Base-by-base conservation (phyloP, 2,888 invertebrate species). In the Odontomyia ornata region DNA sequence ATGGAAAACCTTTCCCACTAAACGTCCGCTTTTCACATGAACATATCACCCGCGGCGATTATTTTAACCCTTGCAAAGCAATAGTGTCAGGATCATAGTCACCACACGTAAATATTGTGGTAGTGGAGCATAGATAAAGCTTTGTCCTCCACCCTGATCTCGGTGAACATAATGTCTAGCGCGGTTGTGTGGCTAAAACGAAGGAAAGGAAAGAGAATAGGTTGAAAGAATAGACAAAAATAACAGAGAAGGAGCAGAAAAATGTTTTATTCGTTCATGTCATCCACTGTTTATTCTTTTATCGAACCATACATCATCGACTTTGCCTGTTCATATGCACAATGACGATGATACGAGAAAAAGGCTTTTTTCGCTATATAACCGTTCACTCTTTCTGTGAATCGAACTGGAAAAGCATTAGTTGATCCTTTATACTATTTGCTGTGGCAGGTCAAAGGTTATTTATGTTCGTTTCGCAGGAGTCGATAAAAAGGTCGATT, bases 201-300 rank as follows among this genome's bases (percentile, higher is more conserved):
- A 43, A 9, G 43, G 43, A 7, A 43, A 43, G 7, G 13, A 43
- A 43, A 43, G 7, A 43, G 7, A 9, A 9, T 7, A 21, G 21
- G 57, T 25, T 5, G 21, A 23, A 60, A 25, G 13, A 60, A 25
- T 60, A 60, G 21, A n/a, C n/a, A n/a, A n/a, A n/a, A n/a, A n/a
- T n/a, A 23, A 25, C 25, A 11, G 11, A 5, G 57, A 60, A 60
- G 11, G 28, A 46, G 25, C 9, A 21, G n/a, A 69, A 69, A 69
- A 69, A 43, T 69, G n/a, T 25, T 69, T 47, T 27, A 69, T 47
- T 69, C 69, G 25, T 69, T 69, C 46, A 47, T 69, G 47, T 69
- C 69, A 69, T 69, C 69, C 30, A 15, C 25, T 30, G 25, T 60
- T 28, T 27, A 60, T 64, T 0, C 64, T 64, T 15, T n/a, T 25